Base-by-base conservation (phyloP, 2,113 vertebrate genomes). In the Aegithalos caudatus region DNA sequence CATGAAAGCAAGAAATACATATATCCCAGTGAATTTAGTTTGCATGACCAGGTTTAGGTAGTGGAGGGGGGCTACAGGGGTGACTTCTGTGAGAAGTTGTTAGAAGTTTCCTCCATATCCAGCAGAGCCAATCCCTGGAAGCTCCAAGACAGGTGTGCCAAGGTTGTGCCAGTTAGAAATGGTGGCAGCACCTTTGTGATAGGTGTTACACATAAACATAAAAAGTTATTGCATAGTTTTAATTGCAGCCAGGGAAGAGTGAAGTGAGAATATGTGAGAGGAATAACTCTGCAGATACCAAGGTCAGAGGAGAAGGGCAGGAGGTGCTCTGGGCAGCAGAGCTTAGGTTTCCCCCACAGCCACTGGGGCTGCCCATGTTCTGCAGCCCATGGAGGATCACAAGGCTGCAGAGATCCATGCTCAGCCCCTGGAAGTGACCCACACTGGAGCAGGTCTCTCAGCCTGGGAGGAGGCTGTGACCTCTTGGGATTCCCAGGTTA, bases 331-430 rank as follows among this genome's bases (percentile, higher is more conserved):
- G 12, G 27, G 18, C 22, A 22, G 33, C 15, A 25, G 17, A 50
- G 27, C 21, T 50, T 37, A 31, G 21, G 6, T 27, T 27, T 67
- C 11, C 20, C 14, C 50, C 27, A 7, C 23, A 65, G 42, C 16
- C 24, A 0, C 0, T 48, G 11, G 25, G 10, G 38, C 19, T 45
- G 28, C 7, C 14, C 38, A 33, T 12, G 12, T 31, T 38, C 33
- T 45, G 22, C 6, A 38, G 15, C 14, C 12, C 33, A 7, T 53
- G 72, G 23, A 78, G 12, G 14, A 13, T 4, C n/a, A n/a, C 0
- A 0, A 47, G 38, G 6, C 9, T 23, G 14, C 23, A 28, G 12
- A 53, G 10, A 45, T 53, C 28, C 54, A 69, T 27, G 14, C 9
- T 37, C 22, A 69, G 33, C 15, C 38, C 10, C 2, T 38, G 38